A percentile compares a stretch with the other conserved stretches of the same genome.
These are phyloP conservation scores for Actinernus sp. DNA, from an alignment of 92 coral and sea anemone genomes.

Conservation along the genomic window DNA sequence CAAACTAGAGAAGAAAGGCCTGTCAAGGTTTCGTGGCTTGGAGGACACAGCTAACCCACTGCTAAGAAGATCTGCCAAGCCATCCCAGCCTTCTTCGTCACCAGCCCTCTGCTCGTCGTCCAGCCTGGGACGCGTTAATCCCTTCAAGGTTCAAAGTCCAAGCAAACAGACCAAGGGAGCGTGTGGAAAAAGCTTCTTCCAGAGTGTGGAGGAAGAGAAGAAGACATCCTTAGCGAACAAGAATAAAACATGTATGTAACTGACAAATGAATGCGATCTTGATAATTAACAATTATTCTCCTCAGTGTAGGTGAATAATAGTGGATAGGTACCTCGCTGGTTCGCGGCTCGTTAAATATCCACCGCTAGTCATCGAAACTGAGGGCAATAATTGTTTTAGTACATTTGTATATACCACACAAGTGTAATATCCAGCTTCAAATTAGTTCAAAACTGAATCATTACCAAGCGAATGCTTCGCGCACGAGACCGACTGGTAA, in stretches of 20 bases:
- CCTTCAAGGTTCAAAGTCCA: conserved; percentile 82
- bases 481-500: no score
- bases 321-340: no score
- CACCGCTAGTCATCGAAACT: no score
- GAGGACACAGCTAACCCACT: conserved; percentile 2
- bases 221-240: conserved; percentile 57
- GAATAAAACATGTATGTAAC: conserved; percentile 66
- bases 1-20: conserved; percentile 38
- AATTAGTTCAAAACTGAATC: no score
- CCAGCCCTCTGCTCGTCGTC: conserved; percentile 51
- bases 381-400: no score
- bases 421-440: no score
- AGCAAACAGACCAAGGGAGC: conserved; percentile 50
- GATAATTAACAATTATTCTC: no score
- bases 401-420: no score
- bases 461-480: no score
- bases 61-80: conserved; percentile 27
- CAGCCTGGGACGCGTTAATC: conserved; percentile 86
- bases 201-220: conserved; percentile 91
- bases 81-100: conserved; percentile 47
- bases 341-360: no score
- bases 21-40: conserved; percentile 20
- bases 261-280: no score
- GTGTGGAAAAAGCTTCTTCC: conserved; percentile 86
- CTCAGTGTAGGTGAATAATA: background rate